Percentiles rank a stretch among this genome's conserved stretches.
Conservation (phyloP, 2,888 invertebrate genomes). For the Cloeon dipterum region DNA sequence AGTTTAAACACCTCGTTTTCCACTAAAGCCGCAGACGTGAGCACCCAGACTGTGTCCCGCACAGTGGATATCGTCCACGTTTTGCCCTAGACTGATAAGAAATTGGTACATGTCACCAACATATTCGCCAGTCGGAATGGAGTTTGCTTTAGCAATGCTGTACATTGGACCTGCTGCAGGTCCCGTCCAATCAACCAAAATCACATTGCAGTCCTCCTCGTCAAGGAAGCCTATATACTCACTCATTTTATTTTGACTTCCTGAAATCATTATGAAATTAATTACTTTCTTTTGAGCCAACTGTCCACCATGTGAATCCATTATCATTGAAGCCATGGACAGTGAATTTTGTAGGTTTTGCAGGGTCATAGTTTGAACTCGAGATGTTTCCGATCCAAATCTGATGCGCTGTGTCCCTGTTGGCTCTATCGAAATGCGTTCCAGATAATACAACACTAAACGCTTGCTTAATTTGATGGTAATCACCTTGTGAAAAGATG, state of each 20-base stretch:
- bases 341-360: conserved; percentile 5
- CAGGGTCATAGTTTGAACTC: conserved; percentile 5
- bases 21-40: conserved; percentile 16
- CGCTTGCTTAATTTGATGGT: no score
- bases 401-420: conserved; percentile 3
- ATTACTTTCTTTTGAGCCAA: conserved; percentile 7
- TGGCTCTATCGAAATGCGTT: conserved; percentile 4
- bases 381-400: conserved; percentile 5
- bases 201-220: conserved; percentile 21
- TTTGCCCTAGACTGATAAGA: conserved; percentile 12
- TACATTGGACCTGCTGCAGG: conserved; percentile 11
- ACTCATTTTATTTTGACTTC: neutral
- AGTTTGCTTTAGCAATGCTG: conserved; percentile 9
- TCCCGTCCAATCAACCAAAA: conserved; percentile 24
- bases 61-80: conserved; percentile 14
- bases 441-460: no score
- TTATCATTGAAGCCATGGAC: conserved; percentile 8
- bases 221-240: conserved; percentile 16
- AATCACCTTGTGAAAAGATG: conserved; percentile 8
- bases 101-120: conserved; percentile 15
- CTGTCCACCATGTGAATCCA: conserved; percentile 4
- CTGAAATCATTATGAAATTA: neutral
- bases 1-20: no score
- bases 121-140: conserved; percentile 13
- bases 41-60: conserved; percentile 19